Conservation (phyloP, 2,113 vertebrate genomes). For the Sapajus apella region DNA sequence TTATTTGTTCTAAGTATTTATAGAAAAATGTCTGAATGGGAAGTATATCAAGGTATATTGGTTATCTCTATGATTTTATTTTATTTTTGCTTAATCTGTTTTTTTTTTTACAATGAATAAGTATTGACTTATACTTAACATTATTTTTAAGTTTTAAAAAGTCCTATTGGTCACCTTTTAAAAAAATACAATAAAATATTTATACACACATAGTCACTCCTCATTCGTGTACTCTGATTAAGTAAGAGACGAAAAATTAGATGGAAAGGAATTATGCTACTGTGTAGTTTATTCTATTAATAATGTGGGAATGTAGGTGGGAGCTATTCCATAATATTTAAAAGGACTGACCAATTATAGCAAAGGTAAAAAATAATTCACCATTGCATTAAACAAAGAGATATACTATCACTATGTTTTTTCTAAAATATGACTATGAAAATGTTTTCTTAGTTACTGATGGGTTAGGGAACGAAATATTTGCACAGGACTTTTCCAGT, state of each 20-base stretch:
- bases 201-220: neutral
- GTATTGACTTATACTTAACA: neutral
- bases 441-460: slow-evolving; percentile 1
- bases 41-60: neutral
- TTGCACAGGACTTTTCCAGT: neutral
- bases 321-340: neutral
- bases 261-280: neutral
- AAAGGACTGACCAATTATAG: neutral
- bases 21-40: slow-evolving; percentile 13
- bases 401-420: neutral
- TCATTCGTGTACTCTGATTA: neutral
- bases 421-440: neutral
- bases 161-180: neutral
- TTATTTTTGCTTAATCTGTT: slow-evolving; percentile 21
- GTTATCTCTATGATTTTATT: neutral
- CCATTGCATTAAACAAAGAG: neutral
- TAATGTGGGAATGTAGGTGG: neutral
- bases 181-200: slow-evolving; percentile 4
- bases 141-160: slow-evolving; percentile 4
- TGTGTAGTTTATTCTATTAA: neutral
- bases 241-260: neutral
- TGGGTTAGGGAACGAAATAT: neutral
- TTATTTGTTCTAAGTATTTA: neutral
- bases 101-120: neutral
- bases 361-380: neutral